Base-by-base conservation (phyloP, 1,140 invertebrate genomes). In the Ericerus pela region DNA sequence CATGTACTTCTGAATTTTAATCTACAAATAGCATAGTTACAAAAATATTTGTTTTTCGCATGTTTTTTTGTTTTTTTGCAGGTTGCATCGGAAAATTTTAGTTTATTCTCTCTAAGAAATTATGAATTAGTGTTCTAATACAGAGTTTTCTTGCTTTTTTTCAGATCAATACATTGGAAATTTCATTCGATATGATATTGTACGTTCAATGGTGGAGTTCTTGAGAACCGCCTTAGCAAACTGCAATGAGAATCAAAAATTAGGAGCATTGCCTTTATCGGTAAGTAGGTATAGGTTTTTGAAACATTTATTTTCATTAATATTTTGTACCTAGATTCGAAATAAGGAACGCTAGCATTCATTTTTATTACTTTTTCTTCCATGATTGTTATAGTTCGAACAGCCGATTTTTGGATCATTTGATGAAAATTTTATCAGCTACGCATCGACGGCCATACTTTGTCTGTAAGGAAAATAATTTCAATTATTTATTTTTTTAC, bases 371-470 rank as follows among this genome's bases (percentile, higher is more conserved):
- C 1, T 33, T 14, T 28, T 58, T 51, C 16, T 36, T n/a, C n/a
- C n/a, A n/a, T n/a, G n/a, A 6, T 41, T 16, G 22, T 63, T 62
- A 10, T 56, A 66, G 63, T 58, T 63, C 37, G 56, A 62, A 37
- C 57, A 62, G n/a, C 88, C 89, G 8, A 81, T 96, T 60, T 96
- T 94, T 70, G 92, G 91, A 53, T 79, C 79, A 27, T 79, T 77
- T 63, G 77, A 86, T 63, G 87, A 89, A 18, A 88, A 84, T 56
- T 95, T 95, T 67, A 92, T 88, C 2, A 87, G 95, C 69, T 96
- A 95, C 69, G 92, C 94, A 59, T 90, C 91, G 20, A 91, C 91
- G 37, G 92, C 91, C 61, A 85, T 96, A 56, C 88, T 95, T 64
- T 72, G 95, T 60, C 89, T 87, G 87, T 92, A 72, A 80, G 79